Percentiles rank a stretch among this genome's conserved stretches.
These are phyloP conservation scores for Schizothorax lantsangensis DNA, from an alignment of 2,797 vertebrate species.

Conservation along the genomic window DNA sequence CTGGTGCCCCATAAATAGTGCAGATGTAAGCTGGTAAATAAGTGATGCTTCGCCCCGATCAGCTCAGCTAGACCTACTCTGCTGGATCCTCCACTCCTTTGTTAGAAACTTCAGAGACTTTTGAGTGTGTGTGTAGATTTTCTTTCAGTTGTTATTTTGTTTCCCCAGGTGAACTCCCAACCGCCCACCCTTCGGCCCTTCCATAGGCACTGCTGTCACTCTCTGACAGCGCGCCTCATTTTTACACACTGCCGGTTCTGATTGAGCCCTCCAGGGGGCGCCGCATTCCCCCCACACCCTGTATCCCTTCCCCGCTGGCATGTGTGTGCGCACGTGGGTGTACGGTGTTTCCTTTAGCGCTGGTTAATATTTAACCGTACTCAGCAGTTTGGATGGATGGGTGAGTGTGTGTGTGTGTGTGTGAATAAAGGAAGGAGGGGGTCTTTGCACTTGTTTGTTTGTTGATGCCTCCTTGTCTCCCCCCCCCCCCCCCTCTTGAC, in stretches of 20 bases:
- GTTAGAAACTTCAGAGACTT: slow-evolving; percentile 74
- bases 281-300: slow-evolving; percentile 58
- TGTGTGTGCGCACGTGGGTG: slow-evolving; percentile 50
- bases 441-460: slow-evolving; percentile 63
- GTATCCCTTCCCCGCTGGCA: slow-evolving; percentile 63
- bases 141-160: slow-evolving; percentile 65
- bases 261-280: slow-evolving; percentile 73
- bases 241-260: slow-evolving; percentile 74
- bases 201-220: slow-evolving; percentile 64
- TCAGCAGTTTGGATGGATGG: slow-evolving; percentile 67
- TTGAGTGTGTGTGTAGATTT: slow-evolving; percentile 55
- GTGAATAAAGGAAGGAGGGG: slow-evolving; percentile 44
- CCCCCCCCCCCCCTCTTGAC: slow-evolving; percentile 35
- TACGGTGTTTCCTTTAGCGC: slow-evolving; percentile 77
- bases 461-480: slow-evolving; percentile 57
- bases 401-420: slow-evolving; percentile 22
- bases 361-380: slow-evolving; percentile 76
- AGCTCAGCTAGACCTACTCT: slow-evolving; percentile 72
- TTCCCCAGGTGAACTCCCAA: slow-evolving; percentile 58
- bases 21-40: slow-evolving; percentile 86
- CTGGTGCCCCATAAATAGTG: slow-evolving; percentile 85
- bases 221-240: slow-evolving; percentile 73
- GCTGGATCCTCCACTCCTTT: slow-evolving; percentile 73
- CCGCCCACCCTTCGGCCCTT: slow-evolving; percentile 48
- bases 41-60: slow-evolving; percentile 84